A percentile compares a stretch with the other conserved stretches of the same genome.
Conservation (phyloP, 1,140 invertebrate genomes). For the Cotesia vestalis region DNA sequence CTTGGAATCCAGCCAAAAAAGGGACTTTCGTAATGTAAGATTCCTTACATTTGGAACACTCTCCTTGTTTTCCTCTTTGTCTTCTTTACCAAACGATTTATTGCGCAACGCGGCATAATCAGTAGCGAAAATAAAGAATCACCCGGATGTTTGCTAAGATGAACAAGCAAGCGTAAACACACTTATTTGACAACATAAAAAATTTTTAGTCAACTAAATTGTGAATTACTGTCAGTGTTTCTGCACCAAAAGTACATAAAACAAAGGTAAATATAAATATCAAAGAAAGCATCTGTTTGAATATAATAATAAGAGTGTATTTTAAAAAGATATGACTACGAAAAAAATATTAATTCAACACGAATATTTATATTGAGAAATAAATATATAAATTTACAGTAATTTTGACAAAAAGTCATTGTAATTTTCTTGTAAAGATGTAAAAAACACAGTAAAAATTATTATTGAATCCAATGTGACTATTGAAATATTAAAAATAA, state of each 20-base stretch:
- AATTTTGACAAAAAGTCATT: no score
- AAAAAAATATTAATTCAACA: no score
- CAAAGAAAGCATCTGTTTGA: no score
- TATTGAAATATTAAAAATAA: no score
- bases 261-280: no score
- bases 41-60: conserved; percentile 19
- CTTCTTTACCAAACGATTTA: conserved; percentile 30
- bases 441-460: no score
- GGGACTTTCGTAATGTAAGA: conserved; percentile 7
- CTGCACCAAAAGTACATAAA: background rate
- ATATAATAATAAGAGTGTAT: no score
- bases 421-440: no score
- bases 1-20: conserved; percentile 13
- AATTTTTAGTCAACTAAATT: background rate
- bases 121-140: conserved; percentile 31
- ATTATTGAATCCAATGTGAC: no score
- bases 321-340: no score
- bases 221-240: background rate
- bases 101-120: conserved; percentile 31
- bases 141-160: conserved; percentile 22
- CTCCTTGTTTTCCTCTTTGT: conserved; percentile 20
- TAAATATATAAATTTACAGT: no score
- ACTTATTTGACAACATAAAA: conserved; percentile 14
- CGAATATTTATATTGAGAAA: no score
- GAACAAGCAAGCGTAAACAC: conserved; percentile 32